These are phyloP conservation scores for Tipula unca DNA, from an alignment of 2,888 invertebrate species.

Conservation along the genomic window DNA sequence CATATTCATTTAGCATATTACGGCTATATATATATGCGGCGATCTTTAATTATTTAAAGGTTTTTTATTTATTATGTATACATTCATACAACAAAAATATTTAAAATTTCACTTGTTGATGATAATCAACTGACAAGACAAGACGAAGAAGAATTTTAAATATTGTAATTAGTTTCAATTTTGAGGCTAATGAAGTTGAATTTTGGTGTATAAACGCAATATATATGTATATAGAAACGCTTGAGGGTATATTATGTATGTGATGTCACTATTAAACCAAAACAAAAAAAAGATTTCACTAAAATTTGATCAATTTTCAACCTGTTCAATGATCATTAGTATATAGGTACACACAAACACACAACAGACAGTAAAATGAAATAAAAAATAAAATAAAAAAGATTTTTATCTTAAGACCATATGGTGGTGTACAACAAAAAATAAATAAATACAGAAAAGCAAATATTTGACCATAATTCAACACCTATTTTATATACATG, in stretches of 20 bases:
- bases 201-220: neutral
- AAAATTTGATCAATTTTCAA: neutral
- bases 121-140: neutral
- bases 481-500: neutral
- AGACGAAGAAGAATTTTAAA: neutral
- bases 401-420: neutral
- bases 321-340: neutral
- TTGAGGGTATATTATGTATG: neutral
- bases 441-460: too few relatives aligned
- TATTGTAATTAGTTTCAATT: conserved; percentile 8
- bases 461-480: neutral
- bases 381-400: neutral
- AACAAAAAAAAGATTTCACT: neutral
- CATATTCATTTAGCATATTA: neutral
- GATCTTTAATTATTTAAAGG: conserved; percentile 14
- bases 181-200: neutral
- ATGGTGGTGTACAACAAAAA: neutral
- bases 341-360: neutral
- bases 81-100: neutral
- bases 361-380: neutral
- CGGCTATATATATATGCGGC: neutral
- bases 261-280: neutral
- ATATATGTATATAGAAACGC: neutral
- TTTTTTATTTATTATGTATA: too few relatives aligned
- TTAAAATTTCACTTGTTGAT: neutral